Evolutionary conservation across 2,888 invertebrate species (phyloP).

Genomic region (Orthosia incerta): DNA sequence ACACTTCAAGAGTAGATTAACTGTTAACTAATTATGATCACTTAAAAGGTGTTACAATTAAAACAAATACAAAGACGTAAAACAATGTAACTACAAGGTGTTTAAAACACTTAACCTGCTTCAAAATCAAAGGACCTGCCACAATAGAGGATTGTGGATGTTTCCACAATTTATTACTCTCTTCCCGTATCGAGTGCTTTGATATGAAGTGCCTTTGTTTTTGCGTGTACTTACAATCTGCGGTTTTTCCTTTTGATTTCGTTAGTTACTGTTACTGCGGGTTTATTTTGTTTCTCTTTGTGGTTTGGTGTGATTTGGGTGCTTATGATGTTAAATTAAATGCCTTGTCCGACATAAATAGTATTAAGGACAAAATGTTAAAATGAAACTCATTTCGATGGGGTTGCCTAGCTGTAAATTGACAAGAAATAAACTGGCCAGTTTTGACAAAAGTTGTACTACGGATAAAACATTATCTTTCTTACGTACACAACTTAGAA

Average conservation of each 20-base stretch:
- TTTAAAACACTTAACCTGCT: slow-evolving; percentile 42
- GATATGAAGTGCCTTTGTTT: slow-evolving; percentile 53
- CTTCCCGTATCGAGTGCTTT: slow-evolving; percentile 75
- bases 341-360: too few relatives aligned
- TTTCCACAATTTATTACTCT: slow-evolving; percentile 74
- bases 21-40: background rate
- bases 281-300: slow-evolving; percentile 9
- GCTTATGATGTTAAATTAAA: background rate
- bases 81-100: slow-evolving; percentile 3
- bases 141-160: slow-evolving; percentile 57
- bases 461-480: too few relatives aligned
- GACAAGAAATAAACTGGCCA: too few relatives aligned
- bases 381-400: too few relatives aligned
- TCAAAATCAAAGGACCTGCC: slow-evolving; percentile 55
- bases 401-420: too few relatives aligned
- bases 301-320: background rate
- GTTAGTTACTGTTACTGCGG: background rate
- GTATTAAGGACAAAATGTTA: too few relatives aligned
- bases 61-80: slow-evolving; percentile 9
- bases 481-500: too few relatives aligned
- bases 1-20: background rate
- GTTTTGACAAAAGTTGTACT: too few relatives aligned
- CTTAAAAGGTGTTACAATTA: background rate
- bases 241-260: slow-evolving; percentile 54
- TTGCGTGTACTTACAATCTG: slow-evolving; percentile 24